Percentiles rank a stretch among this genome's conserved stretches.
Conservation (phyloP, 2,113 vertebrate genomes). For the Monopterus albus region DNA sequence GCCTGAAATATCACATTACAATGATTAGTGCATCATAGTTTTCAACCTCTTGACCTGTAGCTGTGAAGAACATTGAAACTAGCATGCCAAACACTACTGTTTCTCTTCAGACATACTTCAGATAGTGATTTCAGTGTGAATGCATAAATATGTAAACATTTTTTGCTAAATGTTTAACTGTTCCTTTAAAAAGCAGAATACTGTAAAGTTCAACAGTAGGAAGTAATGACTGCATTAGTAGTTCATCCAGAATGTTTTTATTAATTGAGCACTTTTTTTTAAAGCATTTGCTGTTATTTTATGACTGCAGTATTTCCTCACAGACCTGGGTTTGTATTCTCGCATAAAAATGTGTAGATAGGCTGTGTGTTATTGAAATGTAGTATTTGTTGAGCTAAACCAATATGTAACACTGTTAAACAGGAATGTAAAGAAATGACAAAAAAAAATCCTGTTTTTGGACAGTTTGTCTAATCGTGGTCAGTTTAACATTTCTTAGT, state of each 20-base stretch:
- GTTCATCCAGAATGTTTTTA: not conserved
- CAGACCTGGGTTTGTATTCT: conserved; percentile 18
- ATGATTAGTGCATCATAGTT: conserved; percentile 11
- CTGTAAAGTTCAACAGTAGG: not conserved
- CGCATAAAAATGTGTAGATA: not conserved
- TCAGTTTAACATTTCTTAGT: conserved; percentile 16
- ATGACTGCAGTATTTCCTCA: conserved; percentile 18
- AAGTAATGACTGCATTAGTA: not conserved
- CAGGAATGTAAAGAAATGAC: not conserved
- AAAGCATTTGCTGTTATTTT: conserved; percentile 10
- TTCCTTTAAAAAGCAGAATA: conserved; percentile 5
- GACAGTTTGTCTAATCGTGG: not conserved
- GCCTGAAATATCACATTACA: not conserved
- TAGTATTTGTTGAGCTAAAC: not conserved
- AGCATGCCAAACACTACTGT: conserved; percentile 27
- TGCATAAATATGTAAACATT: too few species aligned
- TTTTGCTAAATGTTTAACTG: not conserved
- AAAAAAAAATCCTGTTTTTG: not conserved
- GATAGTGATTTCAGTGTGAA: conserved; percentile 5
- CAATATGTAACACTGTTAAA: conserved; percentile 3
- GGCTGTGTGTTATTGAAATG: not conserved
- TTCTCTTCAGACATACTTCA: conserved; percentile 1
- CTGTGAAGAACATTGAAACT: conserved; percentile 6
- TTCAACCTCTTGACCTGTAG: conserved; percentile 6
- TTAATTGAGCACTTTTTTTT: conserved; percentile 19